Conservation (phyloP, 2,113 vertebrate genomes). For the Sialia sialis region DNA sequence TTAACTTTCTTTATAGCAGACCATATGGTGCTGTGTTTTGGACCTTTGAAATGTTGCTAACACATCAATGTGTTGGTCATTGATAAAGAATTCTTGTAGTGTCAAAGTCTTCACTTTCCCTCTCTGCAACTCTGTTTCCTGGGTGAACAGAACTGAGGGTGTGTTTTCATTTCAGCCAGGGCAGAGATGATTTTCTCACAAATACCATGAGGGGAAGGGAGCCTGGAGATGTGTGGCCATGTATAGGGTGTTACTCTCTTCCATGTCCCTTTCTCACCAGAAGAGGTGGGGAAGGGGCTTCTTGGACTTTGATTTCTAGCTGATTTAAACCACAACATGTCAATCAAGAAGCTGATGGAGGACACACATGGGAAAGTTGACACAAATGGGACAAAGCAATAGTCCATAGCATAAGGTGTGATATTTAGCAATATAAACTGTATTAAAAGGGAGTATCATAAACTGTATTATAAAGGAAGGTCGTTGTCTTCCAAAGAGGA, state of each 20-base stretch:
- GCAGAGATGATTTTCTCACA: background rate
- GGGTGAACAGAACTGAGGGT: background rate
- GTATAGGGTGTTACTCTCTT: no score
- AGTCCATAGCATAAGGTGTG: background rate
- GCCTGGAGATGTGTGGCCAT: accelerated
- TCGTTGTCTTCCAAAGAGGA: background rate
- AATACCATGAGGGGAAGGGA: background rate
- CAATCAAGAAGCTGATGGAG: background rate
- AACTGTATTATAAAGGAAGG: background rate
- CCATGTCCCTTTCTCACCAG: background rate
- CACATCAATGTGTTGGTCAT: background rate
- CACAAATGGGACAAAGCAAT: background rate
- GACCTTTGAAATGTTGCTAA: background rate
- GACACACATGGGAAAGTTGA: background rate
- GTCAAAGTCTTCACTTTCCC: background rate
- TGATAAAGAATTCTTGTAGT: background rate
- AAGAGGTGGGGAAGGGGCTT: background rate
- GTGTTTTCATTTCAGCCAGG: background rate
- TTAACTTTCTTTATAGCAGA: background rate
- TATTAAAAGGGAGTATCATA: no score
- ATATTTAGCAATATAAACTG: background rate
- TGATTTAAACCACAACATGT: background rate
- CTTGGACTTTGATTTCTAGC: background rate
- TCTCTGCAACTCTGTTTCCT: background rate
- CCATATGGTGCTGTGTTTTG: background rate